Base-by-base conservation (phyloP, 1,140 invertebrate genomes). In the Temnothorax curvispinosus region DNA sequence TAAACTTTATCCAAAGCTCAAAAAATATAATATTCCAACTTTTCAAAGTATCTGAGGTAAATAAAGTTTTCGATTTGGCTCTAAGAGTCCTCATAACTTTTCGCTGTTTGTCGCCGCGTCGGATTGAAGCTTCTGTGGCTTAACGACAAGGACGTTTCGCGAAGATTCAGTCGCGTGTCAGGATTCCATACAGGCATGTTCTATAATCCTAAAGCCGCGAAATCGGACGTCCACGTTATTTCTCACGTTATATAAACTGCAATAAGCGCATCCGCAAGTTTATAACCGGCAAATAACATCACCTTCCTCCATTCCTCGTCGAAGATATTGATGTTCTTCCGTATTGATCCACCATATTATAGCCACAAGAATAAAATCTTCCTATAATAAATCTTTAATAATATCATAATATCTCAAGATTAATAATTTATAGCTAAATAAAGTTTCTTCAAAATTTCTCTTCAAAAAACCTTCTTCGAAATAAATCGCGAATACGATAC, bases 21-120 rank as follows among this genome's bases (percentile, higher is more conserved):
- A 75, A 58, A 75, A 75, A 41, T n/a, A n/a, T 69, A 69, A 75
- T 75, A 56, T 38, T 58, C 52, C 41, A 77, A 64, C 58, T 78
- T 78, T 35, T 2, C 13, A 47, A 78, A 64, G 44, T 78, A 78
- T 64, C 27, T 35, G 27, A n/a, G 3, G 54, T 62, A 64, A 58
- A 64, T 78, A 35, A 64, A 78, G 44, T 64, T 78, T 2, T 78
- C 58, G 21, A 78, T 64, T 78, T 60, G 58, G 44, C 18, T 47
- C 18, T n/a, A 18, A 64, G 38, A 77, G 1, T 41, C 44, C 65
- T 69, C 41, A 5, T 47, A 78, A 65, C 58, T 65, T 64, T 50
- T 32, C 56, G 41, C 56, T 64, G 56, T 38, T 44, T 64, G 58
- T 65, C 58, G 21, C 65, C 41, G 76, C 58, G n/a, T 69, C n/a